Percentiles rank a stretch among this genome's conserved stretches.
phyloP scores from a whole-genome alignment of 1,140 invertebrate species.

The Micrasema minimum region DNA sequence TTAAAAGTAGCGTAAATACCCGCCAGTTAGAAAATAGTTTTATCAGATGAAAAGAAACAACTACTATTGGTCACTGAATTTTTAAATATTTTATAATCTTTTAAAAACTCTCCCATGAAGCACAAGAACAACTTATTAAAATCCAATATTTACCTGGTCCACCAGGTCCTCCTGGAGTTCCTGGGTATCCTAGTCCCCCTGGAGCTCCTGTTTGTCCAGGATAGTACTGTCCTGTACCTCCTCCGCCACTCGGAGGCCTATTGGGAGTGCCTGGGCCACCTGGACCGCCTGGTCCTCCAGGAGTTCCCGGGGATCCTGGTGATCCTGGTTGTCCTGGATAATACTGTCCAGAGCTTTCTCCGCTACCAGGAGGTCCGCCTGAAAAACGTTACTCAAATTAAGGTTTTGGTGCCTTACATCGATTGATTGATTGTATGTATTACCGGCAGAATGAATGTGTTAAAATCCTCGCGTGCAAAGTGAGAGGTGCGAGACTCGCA shows the following conservation, averaged over 20 bases:
- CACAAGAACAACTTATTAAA: too few species aligned
- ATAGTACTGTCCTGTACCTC: background rate
- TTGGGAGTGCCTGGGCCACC: slow-evolving; percentile 38
- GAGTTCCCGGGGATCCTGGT: slow-evolving; percentile 2
- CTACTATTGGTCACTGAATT: too few species aligned
- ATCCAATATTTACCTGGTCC: slow-evolving; percentile 4
- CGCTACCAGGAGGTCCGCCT: background rate
- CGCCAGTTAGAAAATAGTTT: too few species aligned
- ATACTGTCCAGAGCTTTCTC: background rate
- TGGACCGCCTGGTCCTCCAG: slow-evolving; percentile 18
- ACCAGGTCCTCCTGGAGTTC: slow-evolving; percentile 24
- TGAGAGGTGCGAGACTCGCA: too few species aligned
- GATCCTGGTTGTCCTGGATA: slow-evolving; percentile 18
- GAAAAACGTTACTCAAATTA: background rate
- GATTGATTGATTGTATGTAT: too few species aligned
- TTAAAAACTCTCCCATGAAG: too few species aligned
- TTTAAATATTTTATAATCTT: too few species aligned
- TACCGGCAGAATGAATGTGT: too few species aligned
- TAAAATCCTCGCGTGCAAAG: too few species aligned
- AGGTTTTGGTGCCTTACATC: too few species aligned
- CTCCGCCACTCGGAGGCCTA: slow-evolving; percentile 12
- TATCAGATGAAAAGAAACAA: too few species aligned
- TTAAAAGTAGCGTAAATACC: too few species aligned
- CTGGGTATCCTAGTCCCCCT: slow-evolving; percentile 6
- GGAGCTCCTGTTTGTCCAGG: background rate